Base-by-base conservation (phyloP, 2,888 invertebrate species). In the Nomada fabriciana region DNA sequence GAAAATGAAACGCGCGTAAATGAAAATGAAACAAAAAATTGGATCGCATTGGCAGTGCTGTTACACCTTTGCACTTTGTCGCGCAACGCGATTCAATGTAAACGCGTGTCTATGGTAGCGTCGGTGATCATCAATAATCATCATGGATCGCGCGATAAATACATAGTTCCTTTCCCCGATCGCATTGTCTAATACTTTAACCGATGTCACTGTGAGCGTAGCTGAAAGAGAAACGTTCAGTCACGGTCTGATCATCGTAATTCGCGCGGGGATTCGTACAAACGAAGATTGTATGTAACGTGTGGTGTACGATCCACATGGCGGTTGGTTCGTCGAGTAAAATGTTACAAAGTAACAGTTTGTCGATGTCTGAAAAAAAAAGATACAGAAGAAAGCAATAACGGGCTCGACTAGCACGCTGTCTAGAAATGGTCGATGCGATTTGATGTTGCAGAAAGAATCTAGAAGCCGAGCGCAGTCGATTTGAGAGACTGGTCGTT, bases 351-450 rank as follows among this genome's bases (percentile, higher is more conserved):
- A 55, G 61, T 36, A 64, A 61, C 36, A 15, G 25, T 10, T 23
- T 0, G 20, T 23, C 15, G 13, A 23, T 2, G 13, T 11, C 18
- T 25, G 25, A 25, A 25, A 25, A 25, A 20, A 55, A 53, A 52
- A 55, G 36, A 15, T 42, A 47, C 60, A n/a, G 52, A 52, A 65
- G n/a, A 61, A 47, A 47, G 13, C 23, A 64, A 18, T 18, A 29
- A 67, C 29, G 57, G 53, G 68, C 79, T 52, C 55, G 65, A 53
- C 63, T 70, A 64, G 74, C 71, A 50, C 71, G 74, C 76, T 72
- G 77, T 52, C 76, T 64, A 52, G 76, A 81, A 81, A 74, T 53
- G 59, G 13, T 50, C 75, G 83, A 74, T 59, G 71, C 83, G 74
- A 64, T 67, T 57, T 73, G 70, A 76, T 70, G 64, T 74, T 73